phyloP scores from a whole-genome alignment of 2,888 invertebrate genomes.

The Pandemis heparana region DNA sequence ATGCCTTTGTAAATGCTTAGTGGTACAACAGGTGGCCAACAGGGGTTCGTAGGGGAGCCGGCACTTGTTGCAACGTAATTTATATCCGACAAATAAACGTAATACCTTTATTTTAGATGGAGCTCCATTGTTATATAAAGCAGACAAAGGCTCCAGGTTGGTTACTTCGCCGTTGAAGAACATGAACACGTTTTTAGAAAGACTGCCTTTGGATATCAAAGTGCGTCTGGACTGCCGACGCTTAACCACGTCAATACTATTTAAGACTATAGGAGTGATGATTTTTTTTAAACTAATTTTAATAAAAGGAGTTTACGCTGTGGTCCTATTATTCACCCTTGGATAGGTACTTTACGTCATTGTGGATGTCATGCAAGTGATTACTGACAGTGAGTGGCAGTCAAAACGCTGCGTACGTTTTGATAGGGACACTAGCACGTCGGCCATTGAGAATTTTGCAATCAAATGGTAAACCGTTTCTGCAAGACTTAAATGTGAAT shows the following conservation, averaged over 20 bases:
- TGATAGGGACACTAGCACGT: too few relatives aligned
- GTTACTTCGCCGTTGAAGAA: background rate
- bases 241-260: too few relatives aligned
- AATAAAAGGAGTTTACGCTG: too few relatives aligned
- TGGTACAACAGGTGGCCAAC: conserved; percentile 71
- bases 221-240: background rate
- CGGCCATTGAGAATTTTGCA: too few relatives aligned
- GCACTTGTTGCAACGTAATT: conserved; percentile 69
- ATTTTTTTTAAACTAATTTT: too few relatives aligned
- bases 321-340: too few relatives aligned
- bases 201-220: background rate
- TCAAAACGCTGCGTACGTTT: too few relatives aligned
- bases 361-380: too few relatives aligned
- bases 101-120: conserved; percentile 58
- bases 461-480: background rate
- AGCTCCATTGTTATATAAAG: conserved; percentile 17
- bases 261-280: too few relatives aligned
- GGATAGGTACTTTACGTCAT: too few relatives aligned
- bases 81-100: conserved; percentile 48
- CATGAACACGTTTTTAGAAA: background rate
- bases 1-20: conserved; percentile 53
- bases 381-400: too few relatives aligned
- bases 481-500: background rate
- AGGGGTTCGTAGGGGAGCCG: conserved; percentile 61
- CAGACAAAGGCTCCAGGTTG: conserved; percentile 27